Evolutionary conservation across 2,888 invertebrate genomes (phyloP), one percentile per base, ranked within the genome.

Genomic region (Anarsia innoxiella): DNA sequence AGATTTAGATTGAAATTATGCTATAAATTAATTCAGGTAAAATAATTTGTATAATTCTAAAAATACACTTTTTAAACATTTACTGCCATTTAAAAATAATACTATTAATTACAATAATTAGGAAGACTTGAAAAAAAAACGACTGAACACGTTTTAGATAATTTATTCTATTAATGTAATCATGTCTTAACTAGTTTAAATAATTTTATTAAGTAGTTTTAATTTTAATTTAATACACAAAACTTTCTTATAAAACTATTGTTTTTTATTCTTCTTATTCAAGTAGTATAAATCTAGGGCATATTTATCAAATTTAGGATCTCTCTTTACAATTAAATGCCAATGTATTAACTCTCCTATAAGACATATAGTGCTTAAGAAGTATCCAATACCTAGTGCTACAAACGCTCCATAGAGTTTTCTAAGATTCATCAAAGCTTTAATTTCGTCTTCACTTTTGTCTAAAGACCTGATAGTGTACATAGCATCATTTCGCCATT

Each of bases 361-460:
- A 0, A 94, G 64, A 19, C 82, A 78, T 0, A 88, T 13, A 0
- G 86, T 51, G 46, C 91, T 88, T 2, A 91, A 42, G 11, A 86
- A 64, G 57, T 91, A 93, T 0, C 94, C 94, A 31, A 90, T 83
- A 2, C 72, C 86, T n/a, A 94, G 65, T 3, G 91, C 91, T 25
- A 93, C 87, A 44, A 94, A 86, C 2, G 91, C 93, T 28, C 93
- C 93, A 64, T 92, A 92, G 29, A 94, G 86, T 61, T 94, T 94
- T 47, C 87, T 87, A 49, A 94, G 79, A 69, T 92, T 90, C 87
- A 94, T 92, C 9, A 93, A 60, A 2, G 93, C 93, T 65, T 92
- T 93, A n/a, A 88, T 73, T 37, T 88, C 87, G 1, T 86, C 79
- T 29, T 86, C 83, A 54, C 88, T 90, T 0, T 80, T 77, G 41